These are phyloP conservation scores for Mimachlamys varia DNA, from an alignment of 2,888 invertebrate genomes.

Conservation along the genomic window DNA sequence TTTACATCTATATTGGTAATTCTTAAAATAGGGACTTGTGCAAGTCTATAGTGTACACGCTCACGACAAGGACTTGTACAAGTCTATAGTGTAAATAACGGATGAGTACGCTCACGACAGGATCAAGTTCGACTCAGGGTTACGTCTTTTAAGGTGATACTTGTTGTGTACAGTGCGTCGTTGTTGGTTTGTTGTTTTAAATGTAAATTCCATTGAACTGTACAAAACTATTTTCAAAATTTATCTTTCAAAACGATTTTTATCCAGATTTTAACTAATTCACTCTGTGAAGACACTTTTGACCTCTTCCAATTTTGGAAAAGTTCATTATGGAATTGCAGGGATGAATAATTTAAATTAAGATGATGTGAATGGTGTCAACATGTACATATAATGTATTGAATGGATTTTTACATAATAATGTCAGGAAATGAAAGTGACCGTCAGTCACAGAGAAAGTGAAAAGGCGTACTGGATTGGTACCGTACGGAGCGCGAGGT, in stretches of 20 bases:
- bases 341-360: not conserved
- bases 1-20: not conserved
- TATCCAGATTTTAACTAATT: not conserved
- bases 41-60: not conserved
- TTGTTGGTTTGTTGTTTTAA: not conserved
- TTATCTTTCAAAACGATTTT: not conserved
- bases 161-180: conserved; percentile 5
- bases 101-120: not conserved
- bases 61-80: not conserved
- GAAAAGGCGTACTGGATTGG: not conserved
- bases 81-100: not conserved
- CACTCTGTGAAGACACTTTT: too few species aligned
- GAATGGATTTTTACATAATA: not conserved
- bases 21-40: conserved; percentile 5
- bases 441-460: not conserved
- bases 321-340: too few species aligned
- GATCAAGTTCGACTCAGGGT: conserved; percentile 29
- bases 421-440: not conserved
- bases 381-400: not conserved
- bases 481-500: not conserved
- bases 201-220: not conserved
- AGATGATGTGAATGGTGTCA: not conserved
- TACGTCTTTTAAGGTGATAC: not conserved
- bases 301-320: too few species aligned
- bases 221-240: not conserved